Percentiles rank a stretch among this genome's conserved stretches.
Conservation (phyloP, 1,140 invertebrate species). For the Laupala kohalensis region DNA sequence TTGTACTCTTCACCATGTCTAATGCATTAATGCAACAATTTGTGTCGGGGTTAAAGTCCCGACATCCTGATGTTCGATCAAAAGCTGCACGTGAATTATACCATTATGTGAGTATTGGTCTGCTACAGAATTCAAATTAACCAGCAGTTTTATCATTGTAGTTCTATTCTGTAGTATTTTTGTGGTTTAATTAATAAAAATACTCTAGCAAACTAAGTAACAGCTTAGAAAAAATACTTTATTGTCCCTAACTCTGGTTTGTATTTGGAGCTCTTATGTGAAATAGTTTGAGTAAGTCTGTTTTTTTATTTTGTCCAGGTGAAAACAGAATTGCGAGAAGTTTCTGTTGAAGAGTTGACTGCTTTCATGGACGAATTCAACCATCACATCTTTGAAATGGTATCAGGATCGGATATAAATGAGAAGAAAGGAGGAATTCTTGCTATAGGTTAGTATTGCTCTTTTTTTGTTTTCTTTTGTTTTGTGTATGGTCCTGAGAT, state of each 20-base stretch:
- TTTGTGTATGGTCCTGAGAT: too few relatives aligned
- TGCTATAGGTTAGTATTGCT: constrained; percentile 61
- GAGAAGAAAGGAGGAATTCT: constrained; percentile 92
- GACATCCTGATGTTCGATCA: constrained; percentile 67
- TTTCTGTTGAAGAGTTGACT: constrained; percentile 79
- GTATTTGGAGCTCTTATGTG: neutral
- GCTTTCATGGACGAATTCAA: constrained; percentile 90
- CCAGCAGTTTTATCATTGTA: neutral
- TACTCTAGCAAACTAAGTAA: neutral
- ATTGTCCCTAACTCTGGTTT: neutral
- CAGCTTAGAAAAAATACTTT: neutral
- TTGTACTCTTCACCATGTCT: constrained; percentile 41
- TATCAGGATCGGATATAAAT: constrained; percentile 79
- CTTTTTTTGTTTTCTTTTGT: too few relatives aligned
- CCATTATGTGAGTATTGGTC: constrained; percentile 51
- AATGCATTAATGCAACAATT: constrained; percentile 59
- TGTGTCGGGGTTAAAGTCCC: constrained; percentile 75
- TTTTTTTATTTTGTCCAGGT: constrained; percentile 22
- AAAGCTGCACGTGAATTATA: constrained; percentile 79
- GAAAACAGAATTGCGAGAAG: constrained; percentile 81
- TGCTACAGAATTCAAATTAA: neutral
- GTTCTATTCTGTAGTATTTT: neutral
- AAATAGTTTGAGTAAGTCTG: neutral
- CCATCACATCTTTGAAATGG: constrained; percentile 92
- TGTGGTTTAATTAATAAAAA: neutral